phyloP scores from a whole-genome alignment of 2,888 invertebrate species.

The Epiblema foenella region DNA sequence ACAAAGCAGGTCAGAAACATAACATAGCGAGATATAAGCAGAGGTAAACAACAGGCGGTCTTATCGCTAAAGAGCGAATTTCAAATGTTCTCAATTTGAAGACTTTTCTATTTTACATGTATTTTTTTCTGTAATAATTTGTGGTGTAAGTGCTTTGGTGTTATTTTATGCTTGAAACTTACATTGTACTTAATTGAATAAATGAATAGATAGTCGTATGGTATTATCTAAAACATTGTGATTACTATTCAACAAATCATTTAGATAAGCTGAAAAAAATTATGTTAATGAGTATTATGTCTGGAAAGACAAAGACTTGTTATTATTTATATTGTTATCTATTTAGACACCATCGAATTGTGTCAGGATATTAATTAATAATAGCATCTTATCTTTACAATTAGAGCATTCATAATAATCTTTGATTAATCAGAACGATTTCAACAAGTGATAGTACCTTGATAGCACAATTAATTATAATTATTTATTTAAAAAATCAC shows the following conservation, averaged over 20 bases:
- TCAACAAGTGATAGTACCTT: background rate
- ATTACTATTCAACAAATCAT: background rate
- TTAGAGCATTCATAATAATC: background rate
- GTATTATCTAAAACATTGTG: background rate
- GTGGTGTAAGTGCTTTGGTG: too few species aligned
- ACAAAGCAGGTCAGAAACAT: too few species aligned
- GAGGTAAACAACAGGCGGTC: too few species aligned
- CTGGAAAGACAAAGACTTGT: conserved; percentile 14
- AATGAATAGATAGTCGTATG: too few species aligned
- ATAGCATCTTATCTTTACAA: background rate
- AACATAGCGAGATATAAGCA: too few species aligned
- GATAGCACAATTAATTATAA: background rate
- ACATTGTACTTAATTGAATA: too few species aligned
- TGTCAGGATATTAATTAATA: conserved; percentile 18
- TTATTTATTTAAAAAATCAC: background rate
- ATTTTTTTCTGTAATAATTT: too few species aligned
- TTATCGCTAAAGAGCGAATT: too few species aligned
- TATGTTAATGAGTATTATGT: conserved; percentile 2
- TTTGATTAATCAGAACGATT: background rate
- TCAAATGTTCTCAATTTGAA: too few species aligned
- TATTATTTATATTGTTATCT: conserved; percentile 19
- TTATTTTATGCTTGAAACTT: too few species aligned
- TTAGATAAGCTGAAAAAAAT: conserved; percentile 16
- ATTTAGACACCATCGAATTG: background rate
- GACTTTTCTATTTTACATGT: too few species aligned